Evolutionary conservation across 2,888 invertebrate species (phyloP).

Genomic region (Polydrusus pterygomalis): DNA sequence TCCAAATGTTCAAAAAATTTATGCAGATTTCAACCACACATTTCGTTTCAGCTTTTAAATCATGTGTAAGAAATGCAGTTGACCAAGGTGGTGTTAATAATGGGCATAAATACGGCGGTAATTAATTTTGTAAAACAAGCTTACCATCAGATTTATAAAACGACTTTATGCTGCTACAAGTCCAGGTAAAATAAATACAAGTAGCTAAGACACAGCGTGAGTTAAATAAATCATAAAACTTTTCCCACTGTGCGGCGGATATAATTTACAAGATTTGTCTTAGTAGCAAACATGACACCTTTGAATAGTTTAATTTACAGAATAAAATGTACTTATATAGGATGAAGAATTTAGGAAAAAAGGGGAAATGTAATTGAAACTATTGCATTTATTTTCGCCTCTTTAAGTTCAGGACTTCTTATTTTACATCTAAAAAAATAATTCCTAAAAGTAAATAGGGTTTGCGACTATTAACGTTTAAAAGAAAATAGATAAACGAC

Average conservation of each 20-base stretch:
- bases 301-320: not conserved
- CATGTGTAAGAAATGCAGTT: slow-evolving; percentile 45
- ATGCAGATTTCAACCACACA: slow-evolving; percentile 33
- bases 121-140: slow-evolving; percentile 56
- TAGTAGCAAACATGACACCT: slow-evolving; percentile 24
- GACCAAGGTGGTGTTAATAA: slow-evolving; percentile 54
- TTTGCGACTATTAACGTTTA: too few relatives aligned
- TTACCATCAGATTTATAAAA: slow-evolving; percentile 46
- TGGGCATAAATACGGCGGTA: slow-evolving; percentile 55
- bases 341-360: too few relatives aligned
- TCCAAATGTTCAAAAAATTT: slow-evolving; percentile 24
- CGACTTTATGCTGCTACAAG: slow-evolving; percentile 45
- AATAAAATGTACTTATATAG: too few relatives aligned
- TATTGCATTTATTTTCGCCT: too few relatives aligned
- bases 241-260: slow-evolving; percentile 44
- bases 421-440: too few relatives aligned
- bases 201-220: slow-evolving; percentile 54
- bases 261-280: slow-evolving; percentile 38
- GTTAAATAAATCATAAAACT: slow-evolving; percentile 44
- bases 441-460: too few relatives aligned
- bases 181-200: slow-evolving; percentile 56
- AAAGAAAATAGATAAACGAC: too few relatives aligned
- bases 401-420: too few relatives aligned
- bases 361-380: too few relatives aligned
- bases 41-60: slow-evolving; percentile 46